phyloP scores from a whole-genome alignment of 2,113 vertebrate genomes.

The Cyphomyrus discorhynchus region DNA sequence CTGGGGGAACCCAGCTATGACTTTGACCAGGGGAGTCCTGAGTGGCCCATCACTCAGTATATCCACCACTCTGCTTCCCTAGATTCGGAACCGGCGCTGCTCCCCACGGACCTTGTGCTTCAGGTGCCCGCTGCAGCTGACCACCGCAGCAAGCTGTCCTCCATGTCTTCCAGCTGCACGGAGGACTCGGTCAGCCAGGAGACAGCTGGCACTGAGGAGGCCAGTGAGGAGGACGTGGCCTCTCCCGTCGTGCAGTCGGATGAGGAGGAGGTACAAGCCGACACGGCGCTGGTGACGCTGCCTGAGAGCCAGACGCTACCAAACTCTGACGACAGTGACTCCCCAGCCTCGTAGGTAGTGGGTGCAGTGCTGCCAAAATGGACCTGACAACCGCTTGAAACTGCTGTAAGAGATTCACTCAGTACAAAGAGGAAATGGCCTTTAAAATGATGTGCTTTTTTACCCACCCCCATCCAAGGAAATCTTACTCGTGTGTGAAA shows the following conservation, averaged over 20 bases:
- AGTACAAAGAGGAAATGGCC: background rate
- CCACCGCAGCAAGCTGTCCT: conserved; percentile 41
- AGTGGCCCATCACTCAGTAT: background rate
- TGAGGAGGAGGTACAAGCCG: conserved; percentile 82
- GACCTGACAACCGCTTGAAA: background rate
- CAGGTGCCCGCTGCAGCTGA: conserved; percentile 57
- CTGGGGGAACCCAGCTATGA: background rate
- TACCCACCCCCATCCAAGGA: background rate
- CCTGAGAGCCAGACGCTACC: conserved; percentile 36
- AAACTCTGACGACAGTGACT: conserved; percentile 78
- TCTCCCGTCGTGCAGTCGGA: conserved; percentile 75
- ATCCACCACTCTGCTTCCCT: background rate
- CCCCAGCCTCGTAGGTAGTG: conserved; percentile 44
- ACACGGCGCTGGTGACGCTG: conserved; percentile 64
- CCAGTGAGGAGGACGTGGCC: conserved; percentile 52
- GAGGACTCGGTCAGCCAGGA: conserved; percentile 49
- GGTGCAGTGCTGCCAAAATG: background rate
- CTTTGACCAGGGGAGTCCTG: background rate
- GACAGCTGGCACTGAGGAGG: conserved; percentile 37
- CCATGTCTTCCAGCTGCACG: conserved; percentile 46
- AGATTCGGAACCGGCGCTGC: conserved; percentile 61
- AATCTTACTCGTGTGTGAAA: background rate
- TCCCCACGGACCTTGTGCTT: conserved; percentile 56
- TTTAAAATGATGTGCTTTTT: background rate
- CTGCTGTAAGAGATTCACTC: background rate